Conservation (phyloP, 1,140 invertebrate species). For the Neodiprion pinetum region DNA sequence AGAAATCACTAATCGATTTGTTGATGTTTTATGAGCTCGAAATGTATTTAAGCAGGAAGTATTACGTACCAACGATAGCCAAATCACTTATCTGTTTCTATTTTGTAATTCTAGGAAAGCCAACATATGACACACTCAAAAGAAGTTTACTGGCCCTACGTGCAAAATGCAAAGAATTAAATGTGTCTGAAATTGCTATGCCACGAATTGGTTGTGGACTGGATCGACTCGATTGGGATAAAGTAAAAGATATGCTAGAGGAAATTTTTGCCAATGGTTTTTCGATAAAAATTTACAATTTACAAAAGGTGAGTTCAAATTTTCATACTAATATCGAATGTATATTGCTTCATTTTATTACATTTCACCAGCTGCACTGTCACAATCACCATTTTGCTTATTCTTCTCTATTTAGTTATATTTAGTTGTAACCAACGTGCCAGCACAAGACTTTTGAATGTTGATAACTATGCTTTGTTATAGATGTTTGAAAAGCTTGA, state of each 20-base stretch:
- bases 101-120: background rate
- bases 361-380: too few relatives aligned
- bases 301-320: constrained; percentile 42
- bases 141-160: background rate
- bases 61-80: too few relatives aligned
- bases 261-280: constrained; percentile 60
- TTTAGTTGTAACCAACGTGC: background rate
- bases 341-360: background rate
- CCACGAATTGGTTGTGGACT: constrained; percentile 72
- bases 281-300: constrained; percentile 63
- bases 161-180: constrained; percentile 33
- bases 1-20: too few relatives aligned
- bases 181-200: constrained; percentile 64
- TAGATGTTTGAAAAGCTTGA: too few relatives aligned
- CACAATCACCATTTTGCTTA: background rate
- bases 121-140: background rate
- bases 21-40: too few relatives aligned
- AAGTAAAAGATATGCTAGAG: constrained; percentile 61
- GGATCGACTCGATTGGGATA: constrained; percentile 67
- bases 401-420: background rate
- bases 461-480: too few relatives aligned
- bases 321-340: background rate
- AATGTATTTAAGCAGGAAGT: too few relatives aligned
- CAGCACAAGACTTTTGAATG: background rate
- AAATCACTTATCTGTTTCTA: background rate